A percentile compares a stretch with the other conserved stretches of the same genome.
These are phyloP conservation scores for Campopleginae sp. DNA, from an alignment of 2,888 invertebrate species.

Conservation along the genomic window DNA sequence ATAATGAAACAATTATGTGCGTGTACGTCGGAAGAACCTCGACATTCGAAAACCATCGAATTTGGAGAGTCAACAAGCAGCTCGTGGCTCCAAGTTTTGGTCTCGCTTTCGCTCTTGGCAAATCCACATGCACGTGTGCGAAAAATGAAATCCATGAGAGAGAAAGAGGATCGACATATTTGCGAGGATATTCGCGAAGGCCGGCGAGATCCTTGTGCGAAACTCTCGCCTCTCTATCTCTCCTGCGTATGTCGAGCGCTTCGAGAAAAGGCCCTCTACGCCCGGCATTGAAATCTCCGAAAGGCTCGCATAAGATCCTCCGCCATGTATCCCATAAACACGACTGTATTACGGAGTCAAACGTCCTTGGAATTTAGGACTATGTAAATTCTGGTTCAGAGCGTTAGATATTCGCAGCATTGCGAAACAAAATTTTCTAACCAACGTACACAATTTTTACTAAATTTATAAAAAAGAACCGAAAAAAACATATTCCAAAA, in stretches of 20 bases:
- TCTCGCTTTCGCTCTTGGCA: slow-evolving; percentile 46
- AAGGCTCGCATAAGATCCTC: slow-evolving; percentile 39
- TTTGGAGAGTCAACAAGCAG: slow-evolving; percentile 30
- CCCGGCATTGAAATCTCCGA: slow-evolving; percentile 66
- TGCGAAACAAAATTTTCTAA: background rate
- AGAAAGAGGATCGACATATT: slow-evolving; percentile 37
- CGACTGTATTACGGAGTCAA: background rate
- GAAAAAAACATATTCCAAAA: background rate
- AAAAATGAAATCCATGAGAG: slow-evolving; percentile 20
- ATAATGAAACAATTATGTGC: background rate
- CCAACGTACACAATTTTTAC: background rate
- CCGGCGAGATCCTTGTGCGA: slow-evolving; percentile 31
- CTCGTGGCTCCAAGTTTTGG: slow-evolving; percentile 15
- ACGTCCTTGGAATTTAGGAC: slow-evolving; percentile 11
- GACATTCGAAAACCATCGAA: slow-evolving; percentile 58
- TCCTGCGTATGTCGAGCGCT: slow-evolving; percentile 4
- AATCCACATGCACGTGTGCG: slow-evolving; percentile 6
- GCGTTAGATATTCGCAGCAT: slow-evolving; percentile 5
- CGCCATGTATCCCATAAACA: slow-evolving; percentile 21
- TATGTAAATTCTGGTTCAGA: slow-evolving; percentile 1
- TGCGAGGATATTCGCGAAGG: slow-evolving; percentile 61
- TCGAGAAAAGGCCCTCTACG: slow-evolving; percentile 13
- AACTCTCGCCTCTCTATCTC: slow-evolving; percentile 3
- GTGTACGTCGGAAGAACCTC: slow-evolving; percentile 55
- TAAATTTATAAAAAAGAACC: too few relatives aligned